Base-by-base conservation (phyloP, 2,797 vertebrate genomes). In the Bryconaethiops microstoma region DNA sequence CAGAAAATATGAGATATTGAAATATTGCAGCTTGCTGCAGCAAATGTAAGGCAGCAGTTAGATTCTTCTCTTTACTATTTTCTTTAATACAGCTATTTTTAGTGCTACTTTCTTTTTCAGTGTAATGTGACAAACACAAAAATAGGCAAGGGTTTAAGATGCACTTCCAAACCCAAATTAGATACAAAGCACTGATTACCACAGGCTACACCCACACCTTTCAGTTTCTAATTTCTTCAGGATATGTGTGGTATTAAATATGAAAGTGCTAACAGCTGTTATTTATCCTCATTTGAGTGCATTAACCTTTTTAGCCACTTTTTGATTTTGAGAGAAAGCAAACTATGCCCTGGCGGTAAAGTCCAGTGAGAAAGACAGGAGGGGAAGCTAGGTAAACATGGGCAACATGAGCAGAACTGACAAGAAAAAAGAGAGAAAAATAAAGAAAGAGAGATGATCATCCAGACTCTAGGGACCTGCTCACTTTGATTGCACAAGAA, bases 281-380 rank as follows among this genome's bases (percentile, higher is more conserved):
- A 93, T 94, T 96, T 94, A 94, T 94, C 93, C 94, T 94, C 93
- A 95, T 94, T 95, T 94, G 92, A 95, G 93, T 96, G 93, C 94
- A 95, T 95, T 95, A 95, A 95, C 93, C 95, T 95, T 93, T 95
- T 94, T 94, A 93, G 92, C 92, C 91, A 88, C 92, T 92, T 82
- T 84, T 92, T 60, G 62, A 92, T 93, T 94, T 91, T 92, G 91
- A 90, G 92, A 94, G 94, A 96, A 93, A 92, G 93, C 91, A 6
- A 91, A 88, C 35, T 4, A 83, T 88, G 86, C 89, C 88, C 85
- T 95, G 94, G 90, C 89, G 90, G 89, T 86, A 89, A 94, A 94
- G 94, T 95, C 94, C 95, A 94, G 88, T 69, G 69, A 70, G 76
- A 74, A 74, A 7, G 10, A 52, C 60, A 17, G 40, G 52, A 19